Conservation (phyloP, 2,888 invertebrate species). For the Lepetodrilus schrolli region DNA sequence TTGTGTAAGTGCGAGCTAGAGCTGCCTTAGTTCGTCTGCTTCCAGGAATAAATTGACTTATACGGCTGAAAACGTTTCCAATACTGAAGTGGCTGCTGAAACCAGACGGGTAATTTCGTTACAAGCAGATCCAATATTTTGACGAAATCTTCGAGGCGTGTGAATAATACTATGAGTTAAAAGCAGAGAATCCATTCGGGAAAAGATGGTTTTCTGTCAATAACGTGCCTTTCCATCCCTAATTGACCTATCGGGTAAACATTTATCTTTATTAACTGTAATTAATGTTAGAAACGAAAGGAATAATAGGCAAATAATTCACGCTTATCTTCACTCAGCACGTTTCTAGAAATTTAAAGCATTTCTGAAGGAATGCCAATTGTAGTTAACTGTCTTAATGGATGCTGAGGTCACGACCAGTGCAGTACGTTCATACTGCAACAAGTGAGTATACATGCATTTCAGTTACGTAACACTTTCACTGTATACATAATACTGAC, state of each 20-base stretch:
- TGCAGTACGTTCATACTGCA: too few species aligned
- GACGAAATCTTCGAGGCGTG: conserved; percentile 1
- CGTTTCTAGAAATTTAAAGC: conserved; percentile 13
- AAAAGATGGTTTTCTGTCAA: background rate
- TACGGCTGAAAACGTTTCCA: background rate
- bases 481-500: too few species aligned
- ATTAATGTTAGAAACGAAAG: conserved; percentile 9
- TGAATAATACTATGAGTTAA: background rate
- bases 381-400: too few species aligned
- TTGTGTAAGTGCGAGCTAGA: background rate
- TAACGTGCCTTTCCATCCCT: background rate
- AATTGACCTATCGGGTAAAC: conserved; percentile 14
- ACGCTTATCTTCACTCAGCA: background rate
- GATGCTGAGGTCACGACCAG: too few species aligned
- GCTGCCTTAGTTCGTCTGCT: background rate
- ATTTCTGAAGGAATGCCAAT: background rate
- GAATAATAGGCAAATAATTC: conserved; percentile 8
- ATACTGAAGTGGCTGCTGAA: background rate
- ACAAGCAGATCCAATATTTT: conserved; percentile 2
- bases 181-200: background rate
- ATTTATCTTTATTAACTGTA: conserved; percentile 17
- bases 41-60: background rate
- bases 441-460: too few species aligned
- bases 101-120: background rate
- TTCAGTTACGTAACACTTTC: too few species aligned